phyloP scores from a whole-genome alignment of 2,888 invertebrate genomes.

The Hydrotaea diabolus region DNA sequence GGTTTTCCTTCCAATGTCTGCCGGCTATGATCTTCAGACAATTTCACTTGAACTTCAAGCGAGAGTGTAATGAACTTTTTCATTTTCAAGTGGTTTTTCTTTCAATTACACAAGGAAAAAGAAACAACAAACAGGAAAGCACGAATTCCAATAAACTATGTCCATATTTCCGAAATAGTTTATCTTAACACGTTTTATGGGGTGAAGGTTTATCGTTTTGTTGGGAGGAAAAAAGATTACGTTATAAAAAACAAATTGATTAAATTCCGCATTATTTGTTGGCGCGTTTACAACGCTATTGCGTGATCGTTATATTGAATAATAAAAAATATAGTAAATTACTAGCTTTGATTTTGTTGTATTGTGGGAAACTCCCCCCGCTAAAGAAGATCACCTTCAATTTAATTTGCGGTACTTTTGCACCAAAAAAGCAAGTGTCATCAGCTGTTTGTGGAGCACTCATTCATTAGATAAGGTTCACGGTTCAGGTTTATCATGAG shows the following conservation, averaged over 20 bases:
- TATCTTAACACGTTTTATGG: neutral
- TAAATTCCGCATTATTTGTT: conserved; percentile 22
- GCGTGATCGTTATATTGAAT: neutral
- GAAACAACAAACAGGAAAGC: neutral
- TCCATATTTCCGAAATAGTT: neutral
- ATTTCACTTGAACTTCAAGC: conserved; percentile 58
- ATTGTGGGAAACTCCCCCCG: neutral
- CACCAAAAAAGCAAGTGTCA: neutral
- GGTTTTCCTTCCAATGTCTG: neutral
- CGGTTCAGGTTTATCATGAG: neutral
- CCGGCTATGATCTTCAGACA: conserved; percentile 5
- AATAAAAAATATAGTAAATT: neutral
- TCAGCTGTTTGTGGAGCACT: conserved; percentile 1
- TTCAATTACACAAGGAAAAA: conserved; percentile 6
- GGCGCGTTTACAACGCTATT: neutral
- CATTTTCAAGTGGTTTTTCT: conserved; percentile 48
- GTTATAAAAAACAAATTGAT: conserved; percentile 17
- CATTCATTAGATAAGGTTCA: too few relatives aligned
- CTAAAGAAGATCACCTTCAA: conserved; percentile 9
- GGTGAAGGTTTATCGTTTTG: conserved; percentile 11
- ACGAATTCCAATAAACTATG: neutral
- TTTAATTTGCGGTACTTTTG: conserved; percentile 13
- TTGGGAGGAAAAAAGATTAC: neutral
- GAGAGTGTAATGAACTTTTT: conserved; percentile 62
- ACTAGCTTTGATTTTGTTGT: neutral